Evolutionary conservation across 2,888 invertebrate genomes (phyloP).

Genomic region (Loripinus fragilis): DNA sequence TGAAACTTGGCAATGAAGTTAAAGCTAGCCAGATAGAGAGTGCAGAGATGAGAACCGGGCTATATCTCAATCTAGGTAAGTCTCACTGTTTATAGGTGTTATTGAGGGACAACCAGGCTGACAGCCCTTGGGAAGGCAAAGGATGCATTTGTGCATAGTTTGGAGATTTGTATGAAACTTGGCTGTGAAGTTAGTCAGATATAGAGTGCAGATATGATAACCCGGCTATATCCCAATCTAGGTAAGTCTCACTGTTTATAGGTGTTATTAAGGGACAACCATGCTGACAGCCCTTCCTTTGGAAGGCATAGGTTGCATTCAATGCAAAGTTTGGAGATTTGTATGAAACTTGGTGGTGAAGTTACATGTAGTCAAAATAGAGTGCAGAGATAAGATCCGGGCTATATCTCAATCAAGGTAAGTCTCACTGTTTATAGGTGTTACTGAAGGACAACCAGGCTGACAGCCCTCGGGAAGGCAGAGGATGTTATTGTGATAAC

Average conservation of each 20-base stretch:
- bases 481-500: slow-evolving; percentile 91
- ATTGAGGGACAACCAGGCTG: slow-evolving; percentile 33
- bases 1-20: too few relatives aligned
- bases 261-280: too few relatives aligned
- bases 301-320: too few relatives aligned
- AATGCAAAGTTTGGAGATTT: slow-evolving; percentile 90
- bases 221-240: slow-evolving; percentile 92
- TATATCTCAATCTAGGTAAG: too few relatives aligned
- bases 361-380: slow-evolving; percentile 89
- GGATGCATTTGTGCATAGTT: slow-evolving; percentile 90
- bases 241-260: too few relatives aligned
- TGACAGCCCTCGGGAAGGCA: slow-evolving; percentile 87
- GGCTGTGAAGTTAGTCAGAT: slow-evolving; percentile 86
- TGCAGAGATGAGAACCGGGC: too few relatives aligned
- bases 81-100: too few relatives aligned
- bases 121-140: slow-evolving; percentile 88
- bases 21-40: too few relatives aligned
- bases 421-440: too few relatives aligned
- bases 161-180: slow-evolving; percentile 90
- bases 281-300: slow-evolving; percentile 85
- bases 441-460: slow-evolving; percentile 29
- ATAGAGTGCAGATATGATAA: slow-evolving; percentile 93
- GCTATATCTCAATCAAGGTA: too few relatives aligned
- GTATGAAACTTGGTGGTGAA: slow-evolving; percentile 87
- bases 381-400: too few relatives aligned